Evolutionary conservation across 35 echinoderm and acorn worm genomes (phyloP), one percentile per base, ranked within the genome.

Genomic region (Diadema setosum): DNA sequence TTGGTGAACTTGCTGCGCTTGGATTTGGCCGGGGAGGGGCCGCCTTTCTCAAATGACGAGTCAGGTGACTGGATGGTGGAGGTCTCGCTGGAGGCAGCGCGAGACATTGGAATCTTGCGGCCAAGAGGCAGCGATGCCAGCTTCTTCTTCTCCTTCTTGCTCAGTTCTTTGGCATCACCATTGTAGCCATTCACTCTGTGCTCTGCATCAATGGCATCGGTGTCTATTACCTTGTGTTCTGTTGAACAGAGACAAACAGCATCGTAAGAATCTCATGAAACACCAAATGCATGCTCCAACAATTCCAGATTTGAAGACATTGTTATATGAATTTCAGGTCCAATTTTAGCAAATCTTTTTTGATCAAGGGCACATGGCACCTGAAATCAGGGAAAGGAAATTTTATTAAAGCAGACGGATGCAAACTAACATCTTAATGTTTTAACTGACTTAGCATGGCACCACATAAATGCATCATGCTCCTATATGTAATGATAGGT

Each of bases 1-100:
- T 99, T 99, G 23, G 84, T 76, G 65, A 99, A 99, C 40, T 91
- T 94, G 46, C 88, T 94, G 1, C 96, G 85, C 39, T 94, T 94
- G 58, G 89, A 65, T 57, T 99, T 99, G 8, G 89, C 89, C 8
- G 88, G 89, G 2, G 83, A 82, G 0, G 85, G 67, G 12, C 80
- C 82, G 39, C 75, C 76, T 21, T 87, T 76, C 48, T 84, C 59
- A 2, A 80, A 64, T 39, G 82, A 78, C 6, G 91, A 93, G 37
- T 73, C 85, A 2, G 92, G 81, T 3, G 85, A 64, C 7, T 81
- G 70, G 31, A 75, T 82, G 11, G 87, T 39, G 3, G 91, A 45
- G 21, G 82, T 90, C 29, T 99, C 96, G 12, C 90, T 64, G 7
- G 92, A 87, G 16, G 85, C 45, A 39, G 85, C 75, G 56, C 90